These are phyloP conservation scores for Spheniscus mendiculus DNA, from an alignment of 2,113 vertebrate species.

Conservation along the genomic window DNA sequence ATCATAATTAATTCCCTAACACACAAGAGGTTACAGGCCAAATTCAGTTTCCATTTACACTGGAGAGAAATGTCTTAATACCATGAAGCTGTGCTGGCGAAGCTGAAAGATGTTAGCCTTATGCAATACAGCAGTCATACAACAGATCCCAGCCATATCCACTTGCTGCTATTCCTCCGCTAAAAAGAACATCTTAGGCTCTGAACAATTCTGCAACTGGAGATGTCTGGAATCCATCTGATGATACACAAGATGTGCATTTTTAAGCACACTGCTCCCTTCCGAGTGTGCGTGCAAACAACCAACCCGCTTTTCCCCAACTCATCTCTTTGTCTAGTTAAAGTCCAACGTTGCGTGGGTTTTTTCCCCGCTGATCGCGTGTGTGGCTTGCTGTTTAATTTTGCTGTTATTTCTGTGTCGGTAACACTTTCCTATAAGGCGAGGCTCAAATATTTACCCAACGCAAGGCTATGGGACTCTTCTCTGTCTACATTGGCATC, in stretches of 20 bases:
- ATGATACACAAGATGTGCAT: rapidly evolving
- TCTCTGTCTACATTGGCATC: not conserved
- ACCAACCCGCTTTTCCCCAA: not conserved
- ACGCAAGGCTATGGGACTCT: not conserved
- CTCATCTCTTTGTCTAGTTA: not conserved
- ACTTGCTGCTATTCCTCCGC: not conserved
- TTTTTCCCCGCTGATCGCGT: rapidly evolving
- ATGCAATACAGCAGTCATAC: not conserved
- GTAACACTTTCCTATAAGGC: not conserved
- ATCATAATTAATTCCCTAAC: not conserved
- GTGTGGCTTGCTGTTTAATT: not conserved
- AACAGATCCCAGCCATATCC: not conserved
- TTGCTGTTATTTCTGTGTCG: not conserved
- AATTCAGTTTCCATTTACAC: not conserved
- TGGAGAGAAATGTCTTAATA: not conserved
- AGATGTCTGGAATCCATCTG: not conserved
- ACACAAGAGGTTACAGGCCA: not conserved
- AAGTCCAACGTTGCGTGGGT: not conserved
- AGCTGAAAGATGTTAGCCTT: not conserved
- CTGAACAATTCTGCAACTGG: not conserved
- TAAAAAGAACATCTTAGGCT: not conserved
- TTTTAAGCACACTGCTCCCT: not conserved
- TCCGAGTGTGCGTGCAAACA: not conserved
- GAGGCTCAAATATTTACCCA: not conserved
- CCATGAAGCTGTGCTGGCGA: not conserved